These are phyloP conservation scores for Apogon hyalosoma DNA, from an alignment of 2,797 vertebrate genomes.

Conservation along the genomic window DNA sequence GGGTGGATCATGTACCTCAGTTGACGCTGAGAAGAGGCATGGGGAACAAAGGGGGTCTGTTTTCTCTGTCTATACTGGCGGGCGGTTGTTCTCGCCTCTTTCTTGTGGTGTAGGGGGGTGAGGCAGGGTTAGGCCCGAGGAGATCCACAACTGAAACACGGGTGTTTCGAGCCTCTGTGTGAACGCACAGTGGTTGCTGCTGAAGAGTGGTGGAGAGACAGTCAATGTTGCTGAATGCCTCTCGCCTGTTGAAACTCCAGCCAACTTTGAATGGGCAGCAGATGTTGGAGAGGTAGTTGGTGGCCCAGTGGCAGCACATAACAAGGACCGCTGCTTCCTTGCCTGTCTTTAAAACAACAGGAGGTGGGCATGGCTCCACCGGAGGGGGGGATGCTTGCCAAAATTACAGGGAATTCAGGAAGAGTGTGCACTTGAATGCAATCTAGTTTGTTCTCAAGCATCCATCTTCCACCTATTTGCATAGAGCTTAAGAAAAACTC, in stretches of 20 bases:
- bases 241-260: constrained; percentile 73
- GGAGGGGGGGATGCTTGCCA: constrained; percentile 54
- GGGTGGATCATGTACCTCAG: constrained; percentile 89
- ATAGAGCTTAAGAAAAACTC: constrained; percentile 82
- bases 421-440: constrained; percentile 57
- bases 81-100: constrained; percentile 92
- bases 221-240: constrained; percentile 42
- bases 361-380: constrained; percentile 68
- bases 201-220: constrained; percentile 58
- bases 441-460: constrained; percentile 61
- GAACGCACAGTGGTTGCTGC: constrained; percentile 77
- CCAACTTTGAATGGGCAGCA: constrained; percentile 78
- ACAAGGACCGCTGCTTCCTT: constrained; percentile 56
- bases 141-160: constrained; percentile 88
- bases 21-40: constrained; percentile 88
- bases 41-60: constrained; percentile 95
- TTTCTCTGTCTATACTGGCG: constrained; percentile 90
- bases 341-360: constrained; percentile 67
- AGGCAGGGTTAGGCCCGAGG: constrained; percentile 88
- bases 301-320: constrained; percentile 58
- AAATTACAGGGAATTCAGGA: constrained; percentile 57
- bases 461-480: constrained; percentile 74
- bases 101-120: constrained; percentile 86
- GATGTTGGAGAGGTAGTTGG: constrained; percentile 71
- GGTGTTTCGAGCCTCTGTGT: constrained; percentile 85